Base-by-base conservation (phyloP, 1,140 invertebrate species). In the Eupeodes corollae region DNA sequence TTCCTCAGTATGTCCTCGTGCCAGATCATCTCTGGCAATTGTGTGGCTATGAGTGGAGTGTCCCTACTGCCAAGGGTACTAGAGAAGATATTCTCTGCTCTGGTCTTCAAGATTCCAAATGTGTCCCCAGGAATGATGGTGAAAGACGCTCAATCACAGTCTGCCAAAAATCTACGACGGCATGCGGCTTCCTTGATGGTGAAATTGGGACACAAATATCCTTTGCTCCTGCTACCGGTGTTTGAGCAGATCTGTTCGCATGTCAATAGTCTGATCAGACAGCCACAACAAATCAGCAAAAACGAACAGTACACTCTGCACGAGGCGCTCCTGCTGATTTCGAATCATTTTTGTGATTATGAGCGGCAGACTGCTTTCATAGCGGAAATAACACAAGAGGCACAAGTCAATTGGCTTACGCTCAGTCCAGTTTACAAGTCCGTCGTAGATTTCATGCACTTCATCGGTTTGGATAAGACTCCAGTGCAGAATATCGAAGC, bases 181-280 rank as follows among this genome's bases (percentile, higher is more conserved):
- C 91, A 94, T 72, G 88, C 89, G 2, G 89, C 88, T 26, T 88
- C 87, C 13, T 68, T 91, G 2, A 80, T 94, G 69, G 88, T 95
- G 1, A 94, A 93, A 71, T 80, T 94, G 32, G 86, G 84, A 12
- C 79, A 85, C 37, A 87, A 88, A 59, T 91, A 89, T 72, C 88
- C 89, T 0, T 65, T 89, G 10, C 69, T 90, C 3, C 69, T 90
- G 32, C 67, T 93, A 57, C 88, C 89, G 6, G 82, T 88, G n/a
- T 94, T 92, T 68, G 84, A 88, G 39, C 79, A 88, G 44, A 82
- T 93, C 52, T 82, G 86, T 58, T 76, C 77, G 1, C 81, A 84
- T 49, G 80, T 86, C 9, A 75, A 79, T 44, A 75, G 75, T 46
- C 70, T 89, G 33, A 75, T 80, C 5, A 67, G 76, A 47, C 72